Evolutionary conservation across 1,140 invertebrate species (phyloP).

Genomic region (Halesus radiatus): DNA sequence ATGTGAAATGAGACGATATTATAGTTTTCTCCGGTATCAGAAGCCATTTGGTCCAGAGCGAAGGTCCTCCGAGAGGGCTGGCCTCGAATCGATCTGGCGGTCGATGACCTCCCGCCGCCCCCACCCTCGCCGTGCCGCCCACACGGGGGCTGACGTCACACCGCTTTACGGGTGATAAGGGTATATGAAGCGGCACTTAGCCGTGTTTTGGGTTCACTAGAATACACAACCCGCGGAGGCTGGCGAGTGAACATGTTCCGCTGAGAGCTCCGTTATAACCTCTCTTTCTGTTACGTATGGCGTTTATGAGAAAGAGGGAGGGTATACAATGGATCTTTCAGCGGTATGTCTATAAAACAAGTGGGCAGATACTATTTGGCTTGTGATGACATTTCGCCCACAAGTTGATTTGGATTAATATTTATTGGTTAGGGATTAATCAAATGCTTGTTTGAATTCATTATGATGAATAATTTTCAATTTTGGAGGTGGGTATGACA

Average conservation of each 20-base stretch:
- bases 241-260: neutral
- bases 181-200: conserved; percentile 21
- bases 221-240: neutral
- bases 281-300: too few species aligned
- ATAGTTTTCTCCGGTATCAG: conserved; percentile 10
- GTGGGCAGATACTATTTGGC: too few species aligned
- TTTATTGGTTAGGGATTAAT: too few species aligned
- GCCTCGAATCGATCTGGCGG: conserved; percentile 22
- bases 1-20: neutral
- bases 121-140: neutral
- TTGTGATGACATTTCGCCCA: too few species aligned
- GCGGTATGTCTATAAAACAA: too few species aligned
- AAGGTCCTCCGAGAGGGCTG: conserved; percentile 2
- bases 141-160: conserved; percentile 14
- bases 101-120: neutral
- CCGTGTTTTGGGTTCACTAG: neutral
- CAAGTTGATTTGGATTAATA: too few species aligned
- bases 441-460: too few species aligned
- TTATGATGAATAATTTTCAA: too few species aligned
- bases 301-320: too few species aligned
- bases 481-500: too few species aligned
- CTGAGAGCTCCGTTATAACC: too few species aligned
- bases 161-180: conserved; percentile 16
- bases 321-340: too few species aligned
- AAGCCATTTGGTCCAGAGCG: neutral